Base-by-base conservation (phyloP, 2,888 invertebrate genomes). In the Epinotia bilunana region DNA sequence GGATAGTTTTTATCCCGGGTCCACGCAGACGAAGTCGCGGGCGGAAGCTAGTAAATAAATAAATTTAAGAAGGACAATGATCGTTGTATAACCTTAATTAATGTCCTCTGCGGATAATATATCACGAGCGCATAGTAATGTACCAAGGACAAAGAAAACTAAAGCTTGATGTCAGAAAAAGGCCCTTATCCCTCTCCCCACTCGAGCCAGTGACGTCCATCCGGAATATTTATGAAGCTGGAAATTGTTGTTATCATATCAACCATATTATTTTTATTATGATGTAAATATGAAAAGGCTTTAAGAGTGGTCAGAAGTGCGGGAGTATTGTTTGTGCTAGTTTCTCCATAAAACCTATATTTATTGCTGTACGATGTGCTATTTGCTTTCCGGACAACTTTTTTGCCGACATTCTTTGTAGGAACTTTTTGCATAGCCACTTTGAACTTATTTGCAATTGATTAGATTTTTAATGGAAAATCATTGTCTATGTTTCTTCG, bases 141-240 rank as follows among this genome's bases (percentile, higher is more conserved):
- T 74, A 60, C 64, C 74, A 71, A 60, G 74, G 70, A 74, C 74
- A 74, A 74, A 76, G 65, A 67, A 67, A 72, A 72, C 73, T 72
- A 76, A 76, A 76, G 72, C 72, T 72, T 46, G 61, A 72, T 68
- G 68, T 68, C 75, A 72, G 72, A 72, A 72, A 74, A 76, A 68
- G 68, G 62, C 72, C 72, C 72, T 73, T 72, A 72, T 68, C 73
- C 75, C 62, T 57, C 75, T 72, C 75, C 61, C 72, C 75, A 68
- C 72, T 75, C 72, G 60, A 67, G 67, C 67, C 72, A 67, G 72
- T 76, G 72, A 72, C 75, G 75, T 68, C 73, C 67, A 71, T 72
- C 72, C 72, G 75, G 72, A 72, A 72, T 76, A 72, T 72, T 72
- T 72, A 76, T 76, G 75, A 72, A 76, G 72, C 72, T 76, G 75